phyloP scores from a whole-genome alignment of 2,797 vertebrate genomes.

The Amblyraja radiata region DNA sequence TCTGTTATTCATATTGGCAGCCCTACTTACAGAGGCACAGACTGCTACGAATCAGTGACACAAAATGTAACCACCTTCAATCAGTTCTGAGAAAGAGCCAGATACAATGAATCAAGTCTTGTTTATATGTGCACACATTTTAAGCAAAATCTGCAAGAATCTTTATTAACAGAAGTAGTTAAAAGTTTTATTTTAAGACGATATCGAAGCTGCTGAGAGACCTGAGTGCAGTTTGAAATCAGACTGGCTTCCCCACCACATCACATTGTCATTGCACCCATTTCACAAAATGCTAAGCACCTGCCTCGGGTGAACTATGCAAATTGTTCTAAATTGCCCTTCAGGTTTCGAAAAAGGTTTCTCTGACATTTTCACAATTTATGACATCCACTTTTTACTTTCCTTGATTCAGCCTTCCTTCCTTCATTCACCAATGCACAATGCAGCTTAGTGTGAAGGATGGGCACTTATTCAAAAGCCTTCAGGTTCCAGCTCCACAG shows the following conservation, averaged over 20 bases:
- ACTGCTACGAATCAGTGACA: no score
- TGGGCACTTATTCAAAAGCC: slow-evolving; percentile 10
- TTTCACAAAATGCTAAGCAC: neutral
- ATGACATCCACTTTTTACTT: neutral
- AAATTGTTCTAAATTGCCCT: neutral
- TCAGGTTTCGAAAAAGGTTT: neutral
- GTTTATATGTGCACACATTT: neutral
- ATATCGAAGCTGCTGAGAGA: neutral
- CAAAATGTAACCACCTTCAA: no score
- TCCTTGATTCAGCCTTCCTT: neutral
- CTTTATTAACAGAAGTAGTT: neutral
- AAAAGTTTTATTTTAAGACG: neutral
- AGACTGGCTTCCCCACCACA: neutral
- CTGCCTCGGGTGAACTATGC: neutral
- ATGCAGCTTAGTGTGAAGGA: neutral
- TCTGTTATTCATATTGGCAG: no score
- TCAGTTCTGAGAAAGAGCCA: no score
- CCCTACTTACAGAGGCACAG: no score
- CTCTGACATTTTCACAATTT: neutral
- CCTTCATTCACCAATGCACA: neutral
- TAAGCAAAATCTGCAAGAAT: neutral
- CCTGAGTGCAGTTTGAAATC: neutral
- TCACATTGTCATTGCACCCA: neutral
- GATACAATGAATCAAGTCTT: no score
- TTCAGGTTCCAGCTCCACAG: neutral